A percentile compares a stretch with the other conserved stretches of the same genome.
phyloP scores from a whole-genome alignment of 1,140 invertebrate genomes.

The Neodiprion lecontei region DNA sequence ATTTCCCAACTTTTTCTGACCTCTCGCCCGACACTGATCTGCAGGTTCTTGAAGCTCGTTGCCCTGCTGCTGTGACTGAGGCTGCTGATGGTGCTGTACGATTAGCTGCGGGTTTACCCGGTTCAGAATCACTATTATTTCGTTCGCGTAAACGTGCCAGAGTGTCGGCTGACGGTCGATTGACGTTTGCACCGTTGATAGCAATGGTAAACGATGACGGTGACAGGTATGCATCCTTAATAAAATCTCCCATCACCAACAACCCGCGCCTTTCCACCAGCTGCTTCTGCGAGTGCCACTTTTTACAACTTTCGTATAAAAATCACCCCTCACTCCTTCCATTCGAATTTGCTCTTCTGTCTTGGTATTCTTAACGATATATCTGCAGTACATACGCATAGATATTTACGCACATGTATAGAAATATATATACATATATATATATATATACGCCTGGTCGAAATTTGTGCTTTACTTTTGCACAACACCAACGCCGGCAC shows the following conservation, averaged over 20 bases:
- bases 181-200: background rate
- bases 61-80: no score
- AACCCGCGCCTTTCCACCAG: slow-evolving; percentile 6
- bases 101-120: background rate
- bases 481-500: no score
- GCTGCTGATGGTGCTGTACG: no score
- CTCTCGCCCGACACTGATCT: no score
- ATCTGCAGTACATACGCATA: no score
- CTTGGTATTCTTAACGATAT: no score
- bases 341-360: background rate
- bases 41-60: no score
- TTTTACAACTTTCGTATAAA: background rate
- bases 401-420: no score
- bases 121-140: background rate
- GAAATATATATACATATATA: no score
- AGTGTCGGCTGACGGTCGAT: background rate
- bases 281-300: background rate
- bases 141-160: slow-evolving; percentile 6
- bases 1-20: no score
- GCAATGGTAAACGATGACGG: slow-evolving; percentile 3
- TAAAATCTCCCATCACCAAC: slow-evolving; percentile 4
- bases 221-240: slow-evolving; percentile 7
- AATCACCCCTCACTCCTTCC: background rate
- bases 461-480: no score
- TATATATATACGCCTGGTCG: no score